phyloP scores from a whole-genome alignment of 2,888 invertebrate genomes.

The Leucophenga maculata region DNA sequence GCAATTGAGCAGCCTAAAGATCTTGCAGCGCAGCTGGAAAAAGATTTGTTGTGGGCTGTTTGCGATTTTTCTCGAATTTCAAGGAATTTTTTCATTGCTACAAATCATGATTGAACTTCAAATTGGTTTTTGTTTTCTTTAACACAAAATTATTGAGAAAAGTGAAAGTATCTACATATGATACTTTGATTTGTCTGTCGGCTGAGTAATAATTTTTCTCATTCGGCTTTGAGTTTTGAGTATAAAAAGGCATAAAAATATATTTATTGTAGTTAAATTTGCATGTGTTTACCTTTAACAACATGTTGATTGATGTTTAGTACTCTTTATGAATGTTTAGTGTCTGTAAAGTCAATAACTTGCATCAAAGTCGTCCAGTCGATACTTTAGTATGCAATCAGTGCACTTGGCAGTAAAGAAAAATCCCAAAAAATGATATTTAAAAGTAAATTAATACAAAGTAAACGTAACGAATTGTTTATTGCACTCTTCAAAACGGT shows the following conservation, averaged over 20 bases:
- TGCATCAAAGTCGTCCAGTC: constrained; percentile 11
- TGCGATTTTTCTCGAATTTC: no score
- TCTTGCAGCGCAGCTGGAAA: background rate
- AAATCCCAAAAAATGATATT: background rate
- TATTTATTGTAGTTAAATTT: background rate
- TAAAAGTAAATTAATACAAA: background rate
- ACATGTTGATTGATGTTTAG: background rate
- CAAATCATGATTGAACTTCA: no score
- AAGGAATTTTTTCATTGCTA: no score
- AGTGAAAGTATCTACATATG: background rate
- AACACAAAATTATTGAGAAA: background rate
- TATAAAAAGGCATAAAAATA: no score
- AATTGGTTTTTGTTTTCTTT: no score
- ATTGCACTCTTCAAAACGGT: constrained; percentile 11
- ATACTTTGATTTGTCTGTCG: background rate
- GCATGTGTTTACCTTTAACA: constrained; percentile 4
- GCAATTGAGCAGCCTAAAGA: background rate
- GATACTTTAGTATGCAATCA: constrained; percentile 8
- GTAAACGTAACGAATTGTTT: constrained; percentile 5
- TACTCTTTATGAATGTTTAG: background rate
- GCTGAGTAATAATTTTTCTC: background rate
- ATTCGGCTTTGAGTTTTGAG: no score
- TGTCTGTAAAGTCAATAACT: constrained; percentile 1
- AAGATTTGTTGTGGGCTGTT: no score
- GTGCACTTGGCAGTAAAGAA: background rate